These are phyloP conservation scores for Hipparchia sbordonii DNA, from an alignment of 2,888 invertebrate genomes.

Conservation along the genomic window DNA sequence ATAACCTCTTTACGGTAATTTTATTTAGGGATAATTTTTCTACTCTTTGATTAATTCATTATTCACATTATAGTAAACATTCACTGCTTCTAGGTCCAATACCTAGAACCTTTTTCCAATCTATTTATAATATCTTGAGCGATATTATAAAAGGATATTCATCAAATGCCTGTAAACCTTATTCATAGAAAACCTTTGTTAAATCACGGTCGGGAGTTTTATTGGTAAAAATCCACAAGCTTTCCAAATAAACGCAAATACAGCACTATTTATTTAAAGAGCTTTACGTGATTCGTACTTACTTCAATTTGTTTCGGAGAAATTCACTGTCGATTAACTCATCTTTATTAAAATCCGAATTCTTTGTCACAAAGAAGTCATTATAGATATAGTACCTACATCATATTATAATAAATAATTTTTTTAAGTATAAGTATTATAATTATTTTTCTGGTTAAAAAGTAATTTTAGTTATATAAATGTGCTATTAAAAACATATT, in stretches of 20 bases:
- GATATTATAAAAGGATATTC: no score
- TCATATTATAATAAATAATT: not conserved
- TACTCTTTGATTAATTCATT: no score
- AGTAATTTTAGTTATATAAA: no score
- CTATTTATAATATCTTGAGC: not conserved
- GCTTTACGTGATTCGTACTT: not conserved
- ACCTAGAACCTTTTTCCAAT: no score
- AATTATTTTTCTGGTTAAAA: no score
- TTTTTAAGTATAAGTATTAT: not conserved
- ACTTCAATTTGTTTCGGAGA: conserved; percentile 7
- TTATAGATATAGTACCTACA: no score
- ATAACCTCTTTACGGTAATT: no score
- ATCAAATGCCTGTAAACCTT: not conserved
- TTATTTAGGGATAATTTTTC: no score
- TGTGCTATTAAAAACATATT: no score
- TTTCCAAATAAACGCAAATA: not conserved
- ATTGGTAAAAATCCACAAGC: conserved; percentile 1
- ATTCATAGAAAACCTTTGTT: not conserved
- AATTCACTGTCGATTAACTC: conserved; percentile 1
- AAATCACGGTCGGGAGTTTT: not conserved
- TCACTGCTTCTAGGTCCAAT: no score
- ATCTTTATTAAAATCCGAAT: conserved; percentile 4
- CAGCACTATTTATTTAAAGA: not conserved
- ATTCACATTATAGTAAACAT: no score
- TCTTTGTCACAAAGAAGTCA: not conserved